These are phyloP conservation scores for Allygus modestus DNA, from an alignment of 2,888 invertebrate species.

Conservation along the genomic window DNA sequence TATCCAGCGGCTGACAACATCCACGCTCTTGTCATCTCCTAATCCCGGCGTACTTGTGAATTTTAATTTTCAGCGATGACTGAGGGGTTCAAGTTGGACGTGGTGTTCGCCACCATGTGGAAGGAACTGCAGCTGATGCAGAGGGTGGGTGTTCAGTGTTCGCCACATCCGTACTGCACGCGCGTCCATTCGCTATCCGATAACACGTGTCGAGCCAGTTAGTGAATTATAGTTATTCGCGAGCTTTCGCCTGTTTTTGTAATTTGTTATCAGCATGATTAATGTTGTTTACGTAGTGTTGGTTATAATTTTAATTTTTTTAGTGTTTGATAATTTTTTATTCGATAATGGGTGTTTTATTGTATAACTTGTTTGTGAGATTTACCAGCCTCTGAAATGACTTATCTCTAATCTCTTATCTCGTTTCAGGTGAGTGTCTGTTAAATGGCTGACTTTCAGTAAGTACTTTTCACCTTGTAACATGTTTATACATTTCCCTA, in stretches of 20 bases:
- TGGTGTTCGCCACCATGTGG: constrained; percentile 40
- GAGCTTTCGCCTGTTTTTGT: too few species aligned
- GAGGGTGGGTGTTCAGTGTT: background rate
- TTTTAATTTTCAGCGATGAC: constrained; percentile 5
- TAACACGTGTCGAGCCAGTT: too few species aligned
- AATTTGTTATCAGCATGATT: background rate
- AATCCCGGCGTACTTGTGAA: background rate
- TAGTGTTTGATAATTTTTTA: background rate
- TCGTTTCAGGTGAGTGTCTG: constrained; percentile 5
- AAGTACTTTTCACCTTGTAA: background rate
- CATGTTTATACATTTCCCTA: too few species aligned
- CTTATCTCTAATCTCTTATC: constrained; percentile 17
- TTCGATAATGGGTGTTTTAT: background rate
- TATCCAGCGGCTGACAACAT: background rate
- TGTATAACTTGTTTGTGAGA: background rate
- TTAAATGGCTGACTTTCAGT: background rate
- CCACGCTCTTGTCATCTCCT: background rate
- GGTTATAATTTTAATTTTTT: background rate
- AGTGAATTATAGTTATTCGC: too few species aligned
- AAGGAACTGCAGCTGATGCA: background rate
- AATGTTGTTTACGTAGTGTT: background rate
- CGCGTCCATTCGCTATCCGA: too few species aligned
- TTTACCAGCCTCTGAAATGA: background rate
- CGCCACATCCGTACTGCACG: too few species aligned
- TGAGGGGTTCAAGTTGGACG: constrained; percentile 36